These are phyloP conservation scores for Argynnis bischoffii DNA, from an alignment of 2,888 invertebrate genomes.

Conservation along the genomic window DNA sequence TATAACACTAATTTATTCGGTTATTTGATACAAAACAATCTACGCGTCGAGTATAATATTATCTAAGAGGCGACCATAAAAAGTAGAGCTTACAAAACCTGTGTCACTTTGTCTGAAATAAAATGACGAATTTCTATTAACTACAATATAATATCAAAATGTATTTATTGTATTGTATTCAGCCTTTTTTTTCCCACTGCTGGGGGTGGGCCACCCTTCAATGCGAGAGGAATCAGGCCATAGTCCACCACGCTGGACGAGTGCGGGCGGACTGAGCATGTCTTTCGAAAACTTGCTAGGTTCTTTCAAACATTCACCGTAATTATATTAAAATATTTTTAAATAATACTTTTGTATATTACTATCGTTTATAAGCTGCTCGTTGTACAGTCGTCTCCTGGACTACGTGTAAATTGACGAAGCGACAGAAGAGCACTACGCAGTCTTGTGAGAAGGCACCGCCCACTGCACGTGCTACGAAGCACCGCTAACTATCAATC, in stretches of 20 bases:
- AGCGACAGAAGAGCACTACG: slow-evolving; percentile 7
- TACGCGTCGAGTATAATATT: not conserved
- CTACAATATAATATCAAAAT: too few relatives aligned
- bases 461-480: slow-evolving; percentile 16
- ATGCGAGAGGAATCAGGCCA: too few relatives aligned
- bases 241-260: too few relatives aligned
- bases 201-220: too few relatives aligned
- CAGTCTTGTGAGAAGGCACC: slow-evolving; percentile 24
- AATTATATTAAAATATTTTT: not conserved
- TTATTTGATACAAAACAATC: slow-evolving; percentile 6
- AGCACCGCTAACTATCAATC: not conserved
- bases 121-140: too few relatives aligned
- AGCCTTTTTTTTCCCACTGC: too few relatives aligned
- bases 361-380: not conserved
- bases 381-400: not conserved
- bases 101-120: too few relatives aligned
- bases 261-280: too few relatives aligned
- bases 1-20: not conserved
- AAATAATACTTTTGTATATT: slow-evolving; percentile 17
- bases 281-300: too few relatives aligned
- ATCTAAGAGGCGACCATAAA: slow-evolving; percentile 8
- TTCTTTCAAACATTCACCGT: too few relatives aligned
- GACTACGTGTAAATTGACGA: slow-evolving; percentile 8
- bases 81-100: not conserved
- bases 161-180: too few relatives aligned